These are phyloP conservation scores for Myotis vivesi DNA, from an alignment of 2,797 vertebrate species.

Conservation along the genomic window DNA sequence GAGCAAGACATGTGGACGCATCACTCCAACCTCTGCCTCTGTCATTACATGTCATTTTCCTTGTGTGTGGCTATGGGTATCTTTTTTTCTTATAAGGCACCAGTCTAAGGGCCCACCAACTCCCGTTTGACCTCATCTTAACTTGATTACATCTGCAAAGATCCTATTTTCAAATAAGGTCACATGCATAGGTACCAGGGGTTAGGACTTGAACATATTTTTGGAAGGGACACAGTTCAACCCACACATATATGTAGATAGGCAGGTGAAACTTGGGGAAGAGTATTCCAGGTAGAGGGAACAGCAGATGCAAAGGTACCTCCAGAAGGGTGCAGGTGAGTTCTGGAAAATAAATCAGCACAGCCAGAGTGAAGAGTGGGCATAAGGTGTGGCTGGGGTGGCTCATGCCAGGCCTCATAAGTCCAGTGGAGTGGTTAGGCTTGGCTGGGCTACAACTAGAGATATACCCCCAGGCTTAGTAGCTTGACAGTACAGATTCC, in stretches of 20 bases:
- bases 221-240: neutral
- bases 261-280: neutral
- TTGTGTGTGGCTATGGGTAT: neutral
- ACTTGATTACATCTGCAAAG: neutral
- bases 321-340: neutral
- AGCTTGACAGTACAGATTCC: neutral
- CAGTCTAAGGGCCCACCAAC: neutral
- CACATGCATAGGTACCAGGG: neutral
- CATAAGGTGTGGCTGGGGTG: too few relatives aligned
- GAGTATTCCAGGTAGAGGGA: neutral
- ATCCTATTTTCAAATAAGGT: neutral
- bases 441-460: neutral
- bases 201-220: neutral
- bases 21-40: neutral
- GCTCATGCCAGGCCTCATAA: neutral
- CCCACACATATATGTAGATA: neutral
- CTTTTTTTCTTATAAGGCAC: neutral
- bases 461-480: neutral
- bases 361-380: neutral
- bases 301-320: neutral
- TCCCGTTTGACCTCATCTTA: neutral
- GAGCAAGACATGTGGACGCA: neutral
- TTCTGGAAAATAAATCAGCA: neutral
- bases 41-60: neutral
- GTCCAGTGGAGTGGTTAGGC: neutral